phyloP scores from a whole-genome alignment of 2,797 vertebrate genomes.

The Anguilla marmorata region DNA sequence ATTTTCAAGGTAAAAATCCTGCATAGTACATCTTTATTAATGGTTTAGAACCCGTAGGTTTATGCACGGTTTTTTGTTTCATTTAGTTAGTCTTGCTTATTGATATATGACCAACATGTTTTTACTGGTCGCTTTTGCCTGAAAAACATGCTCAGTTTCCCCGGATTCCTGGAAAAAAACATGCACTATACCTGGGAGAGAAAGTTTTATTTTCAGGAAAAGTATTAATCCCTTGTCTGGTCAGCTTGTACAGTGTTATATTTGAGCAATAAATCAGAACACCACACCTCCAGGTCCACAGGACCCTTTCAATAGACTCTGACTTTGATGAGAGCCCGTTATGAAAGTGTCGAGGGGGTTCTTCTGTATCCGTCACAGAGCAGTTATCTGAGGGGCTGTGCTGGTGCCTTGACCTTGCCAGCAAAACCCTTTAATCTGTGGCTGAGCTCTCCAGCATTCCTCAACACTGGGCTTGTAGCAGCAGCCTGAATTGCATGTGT shows the following conservation, averaged over 20 bases:
- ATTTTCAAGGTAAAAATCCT: too few species aligned
- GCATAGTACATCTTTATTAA: too few species aligned
- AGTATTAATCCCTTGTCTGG: neutral
- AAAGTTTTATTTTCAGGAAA: too few species aligned
- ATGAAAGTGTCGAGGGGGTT: neutral
- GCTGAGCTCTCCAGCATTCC: constrained; percentile 16
- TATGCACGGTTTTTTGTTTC: too few species aligned
- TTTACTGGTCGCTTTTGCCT: too few species aligned
- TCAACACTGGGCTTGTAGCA: neutral
- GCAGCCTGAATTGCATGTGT: neutral
- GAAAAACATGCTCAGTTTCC: too few species aligned
- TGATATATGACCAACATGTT: too few species aligned
- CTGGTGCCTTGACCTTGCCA: neutral
- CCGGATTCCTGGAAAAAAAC: too few species aligned
- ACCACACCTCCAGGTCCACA: neutral
- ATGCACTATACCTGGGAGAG: too few species aligned
- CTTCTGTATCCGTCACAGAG: neutral
- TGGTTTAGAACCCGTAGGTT: too few species aligned
- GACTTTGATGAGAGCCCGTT: neutral
- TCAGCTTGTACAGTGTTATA: neutral
- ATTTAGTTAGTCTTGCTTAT: too few species aligned
- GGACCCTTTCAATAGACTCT: neutral
- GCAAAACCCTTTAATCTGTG: constrained; percentile 6
- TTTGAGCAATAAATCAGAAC: neutral
- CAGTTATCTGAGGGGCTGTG: neutral